Conservation (phyloP, 2,113 vertebrate species). For the Corythornis cristatus region DNA sequence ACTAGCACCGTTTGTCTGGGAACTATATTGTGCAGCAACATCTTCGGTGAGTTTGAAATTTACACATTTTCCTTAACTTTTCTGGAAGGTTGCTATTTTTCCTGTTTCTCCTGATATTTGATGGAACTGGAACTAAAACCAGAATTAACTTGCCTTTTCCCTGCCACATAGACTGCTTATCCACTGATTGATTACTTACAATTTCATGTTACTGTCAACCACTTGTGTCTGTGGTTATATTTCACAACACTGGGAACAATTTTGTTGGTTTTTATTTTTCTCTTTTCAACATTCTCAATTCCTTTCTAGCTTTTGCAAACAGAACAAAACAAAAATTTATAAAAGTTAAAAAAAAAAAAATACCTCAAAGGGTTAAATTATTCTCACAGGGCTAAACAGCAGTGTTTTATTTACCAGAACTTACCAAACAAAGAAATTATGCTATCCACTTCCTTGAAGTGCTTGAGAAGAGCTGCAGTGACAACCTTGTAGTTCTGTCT, state of each 20-base stretch:
- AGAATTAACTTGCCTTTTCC: not conserved
- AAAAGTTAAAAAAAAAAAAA: not conserved
- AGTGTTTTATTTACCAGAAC: conserved; percentile 17
- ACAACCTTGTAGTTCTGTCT: conserved; percentile 1
- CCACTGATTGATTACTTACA: not conserved
- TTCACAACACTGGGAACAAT: not conserved
- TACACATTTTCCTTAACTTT: not conserved
- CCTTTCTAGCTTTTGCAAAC: not conserved
- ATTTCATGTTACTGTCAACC: not conserved
- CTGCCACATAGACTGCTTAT: not conserved
- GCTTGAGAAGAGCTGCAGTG: not conserved
- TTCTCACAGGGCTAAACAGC: not conserved
- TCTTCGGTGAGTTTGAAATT: not conserved
- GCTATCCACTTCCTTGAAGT: not conserved
- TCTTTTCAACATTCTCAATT: not conserved
- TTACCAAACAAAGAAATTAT: not conserved
- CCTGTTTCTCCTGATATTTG: not conserved
- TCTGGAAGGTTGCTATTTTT: not conserved
- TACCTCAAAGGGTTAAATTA: not conserved
- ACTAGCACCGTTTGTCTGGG: not conserved
- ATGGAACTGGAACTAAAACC: not conserved
- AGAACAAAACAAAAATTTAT: not conserved
- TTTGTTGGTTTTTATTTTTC: not conserved
- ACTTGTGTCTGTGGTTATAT: not conserved
- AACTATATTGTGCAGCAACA: not conserved